These are phyloP conservation scores for Lithophane ornitopus DNA, from an alignment of 2,888 invertebrate genomes.

Conservation along the genomic window DNA sequence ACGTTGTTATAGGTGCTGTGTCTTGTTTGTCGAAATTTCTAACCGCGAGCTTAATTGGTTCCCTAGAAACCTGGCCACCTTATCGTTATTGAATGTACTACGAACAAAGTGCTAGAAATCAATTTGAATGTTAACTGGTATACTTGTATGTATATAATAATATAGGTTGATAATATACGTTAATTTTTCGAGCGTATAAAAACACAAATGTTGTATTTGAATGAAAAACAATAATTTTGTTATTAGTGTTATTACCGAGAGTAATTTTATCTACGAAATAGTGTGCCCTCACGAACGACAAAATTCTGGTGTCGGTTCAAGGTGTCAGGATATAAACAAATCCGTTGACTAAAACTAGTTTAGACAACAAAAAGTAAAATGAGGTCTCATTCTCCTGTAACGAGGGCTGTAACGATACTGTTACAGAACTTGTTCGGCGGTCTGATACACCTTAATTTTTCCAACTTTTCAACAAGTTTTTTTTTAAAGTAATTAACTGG, in stretches of 20 bases:
- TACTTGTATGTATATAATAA: too few relatives aligned
- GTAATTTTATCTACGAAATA: neutral
- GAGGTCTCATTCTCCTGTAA: slow-evolving; percentile 8
- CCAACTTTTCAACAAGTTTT: slow-evolving; percentile 57
- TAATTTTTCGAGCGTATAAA: neutral
- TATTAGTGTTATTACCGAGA: neutral
- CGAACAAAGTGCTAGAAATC: neutral
- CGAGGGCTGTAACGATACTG: slow-evolving; percentile 36
- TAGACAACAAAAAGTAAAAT: slow-evolving; percentile 6
- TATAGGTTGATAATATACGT: neutral
- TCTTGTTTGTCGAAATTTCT: neutral
- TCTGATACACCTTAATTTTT: slow-evolving; percentile 47
- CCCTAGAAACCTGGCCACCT: neutral
- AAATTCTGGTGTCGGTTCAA: neutral
- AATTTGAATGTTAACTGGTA: neutral
- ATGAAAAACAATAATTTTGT: neutral
- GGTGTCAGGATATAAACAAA: neutral
- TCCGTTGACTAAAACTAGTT: neutral
- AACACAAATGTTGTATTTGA: neutral
- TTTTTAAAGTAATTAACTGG: slow-evolving; percentile 61
- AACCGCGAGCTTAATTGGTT: neutral
- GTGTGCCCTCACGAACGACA: neutral
- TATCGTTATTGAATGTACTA: neutral
- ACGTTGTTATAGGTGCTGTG: neutral
- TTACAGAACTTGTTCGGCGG: slow-evolving; percentile 38